Conservation (phyloP, 2,113 vertebrate genomes). For the Ailurus styani region DNA sequence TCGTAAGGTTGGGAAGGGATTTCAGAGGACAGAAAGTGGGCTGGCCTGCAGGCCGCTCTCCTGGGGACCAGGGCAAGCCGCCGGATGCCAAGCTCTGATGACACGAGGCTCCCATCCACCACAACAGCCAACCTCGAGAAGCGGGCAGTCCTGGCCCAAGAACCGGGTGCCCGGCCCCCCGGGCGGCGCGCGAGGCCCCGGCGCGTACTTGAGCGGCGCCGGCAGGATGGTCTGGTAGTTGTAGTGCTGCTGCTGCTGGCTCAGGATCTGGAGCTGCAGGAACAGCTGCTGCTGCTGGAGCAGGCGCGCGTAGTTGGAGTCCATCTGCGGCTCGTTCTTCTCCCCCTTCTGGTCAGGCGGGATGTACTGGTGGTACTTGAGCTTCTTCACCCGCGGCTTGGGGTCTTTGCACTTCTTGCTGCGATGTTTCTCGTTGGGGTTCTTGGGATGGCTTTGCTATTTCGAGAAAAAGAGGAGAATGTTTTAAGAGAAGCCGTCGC, state of each 20-base stretch:
- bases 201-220: conserved; percentile 88
- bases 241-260: conserved; percentile 95
- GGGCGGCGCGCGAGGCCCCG: background rate
- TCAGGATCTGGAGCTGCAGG: conserved; percentile 92
- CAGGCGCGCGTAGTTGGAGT: conserved; percentile 95
- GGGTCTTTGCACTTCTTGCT: conserved; percentile 96
- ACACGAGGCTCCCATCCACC: no score
- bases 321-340: conserved; percentile 92
- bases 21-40: background rate
- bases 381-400: conserved; percentile 93
- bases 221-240: conserved; percentile 91
- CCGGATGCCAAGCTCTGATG: no score
- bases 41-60: background rate
- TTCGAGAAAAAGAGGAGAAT: background rate
- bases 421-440: conserved; percentile 91
- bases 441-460: conserved; percentile 96
- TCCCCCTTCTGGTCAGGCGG: conserved; percentile 97
- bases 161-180: background rate
- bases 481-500: background rate
- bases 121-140: no score
- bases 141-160: no score
- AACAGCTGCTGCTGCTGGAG: conserved; percentile 99
- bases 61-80: no score
- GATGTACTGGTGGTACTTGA: conserved; percentile 99
- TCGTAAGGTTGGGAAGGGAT: background rate